Percentiles rank a stretch among this genome's conserved stretches.
phyloP scores from a whole-genome alignment of 2,113 vertebrate species.

The Alectura lathami region DNA sequence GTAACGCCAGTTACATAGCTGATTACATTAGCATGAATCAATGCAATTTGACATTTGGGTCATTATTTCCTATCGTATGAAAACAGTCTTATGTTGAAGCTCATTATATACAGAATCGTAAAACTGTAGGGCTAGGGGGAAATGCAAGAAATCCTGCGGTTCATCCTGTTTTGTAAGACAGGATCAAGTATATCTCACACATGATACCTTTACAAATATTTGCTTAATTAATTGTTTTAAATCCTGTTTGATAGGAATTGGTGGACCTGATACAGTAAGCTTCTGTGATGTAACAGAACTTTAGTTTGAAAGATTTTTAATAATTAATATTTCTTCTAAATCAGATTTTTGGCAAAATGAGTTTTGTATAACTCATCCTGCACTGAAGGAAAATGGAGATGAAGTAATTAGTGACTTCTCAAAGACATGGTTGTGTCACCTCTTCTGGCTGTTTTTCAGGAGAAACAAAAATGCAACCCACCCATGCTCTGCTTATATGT shows the following conservation, averaged over 20 bases:
- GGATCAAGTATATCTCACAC: neutral
- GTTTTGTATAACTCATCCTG: neutral
- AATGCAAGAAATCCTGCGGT: neutral
- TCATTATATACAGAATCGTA: neutral
- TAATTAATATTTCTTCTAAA: neutral
- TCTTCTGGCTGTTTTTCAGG: neutral
- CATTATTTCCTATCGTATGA: neutral
- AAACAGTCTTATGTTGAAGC: neutral
- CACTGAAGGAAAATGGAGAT: neutral
- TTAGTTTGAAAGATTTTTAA: neutral
- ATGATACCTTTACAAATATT: neutral
- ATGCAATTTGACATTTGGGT: neutral
- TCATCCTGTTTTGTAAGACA: neutral
- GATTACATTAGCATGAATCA: slow-evolving; percentile 26
- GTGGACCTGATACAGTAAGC: neutral
- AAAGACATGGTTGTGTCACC: neutral
- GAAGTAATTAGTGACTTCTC: neutral
- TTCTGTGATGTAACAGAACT: neutral
- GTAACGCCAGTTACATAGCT: neutral
- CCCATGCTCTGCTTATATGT: neutral
- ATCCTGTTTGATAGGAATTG: neutral
- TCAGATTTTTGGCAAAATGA: neutral
- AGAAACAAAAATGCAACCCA: neutral
- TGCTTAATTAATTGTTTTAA: slow-evolving; percentile 5
- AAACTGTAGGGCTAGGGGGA: neutral